Base-by-base conservation (phyloP, 2,113 vertebrate genomes). In the Phalacrocorax brasilianus region DNA sequence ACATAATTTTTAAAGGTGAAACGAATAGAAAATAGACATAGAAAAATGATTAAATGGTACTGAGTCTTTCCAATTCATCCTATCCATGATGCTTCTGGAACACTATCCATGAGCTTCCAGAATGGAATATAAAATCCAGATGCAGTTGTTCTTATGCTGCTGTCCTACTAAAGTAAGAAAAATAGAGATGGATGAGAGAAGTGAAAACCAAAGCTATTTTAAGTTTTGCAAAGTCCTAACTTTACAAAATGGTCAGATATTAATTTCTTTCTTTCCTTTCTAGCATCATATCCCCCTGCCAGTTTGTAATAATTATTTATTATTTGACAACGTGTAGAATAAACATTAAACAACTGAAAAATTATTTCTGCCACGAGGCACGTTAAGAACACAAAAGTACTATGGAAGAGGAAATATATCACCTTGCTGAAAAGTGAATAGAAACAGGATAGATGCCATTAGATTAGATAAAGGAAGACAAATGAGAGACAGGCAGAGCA, bases 391-490 rank as follows among this genome's bases (percentile, higher is more conserved):
- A 96, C 26, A 86, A 68, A 94, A 35, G 67, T 84, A 88, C 11
- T 74, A 26, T n/a, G 35, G 52, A 81, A 91, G 45, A 89, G 32
- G 50, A 93, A 67, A 94, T 81, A 94, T 16, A 91, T 96, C 79
- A 86, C 76, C 65, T 81, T 76, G 76, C 91, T 76, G 83, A 95
- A 81, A 91, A 93, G 53, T 32, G 68, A 90, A 93, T 61, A 91
- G 68, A 84, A 94, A 96, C 82, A 84, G 86, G 62, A 89, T n/a
- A 85, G 80, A 89, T 72, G 70, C 44, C 81, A 82, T 87, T 80
- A 92, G 72, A 94, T 92, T 81, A 93, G 88, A 96, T 84, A 94
- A 90, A 96, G 65, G 63, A 92, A 96, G 80, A 97, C 79, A 91
- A 96, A 94, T 89, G 28, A 23, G 33, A 93, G 79, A 89, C 61